Conservation (phyloP, 2,888 invertebrate species). For the Folsomia manolachei region DNA sequence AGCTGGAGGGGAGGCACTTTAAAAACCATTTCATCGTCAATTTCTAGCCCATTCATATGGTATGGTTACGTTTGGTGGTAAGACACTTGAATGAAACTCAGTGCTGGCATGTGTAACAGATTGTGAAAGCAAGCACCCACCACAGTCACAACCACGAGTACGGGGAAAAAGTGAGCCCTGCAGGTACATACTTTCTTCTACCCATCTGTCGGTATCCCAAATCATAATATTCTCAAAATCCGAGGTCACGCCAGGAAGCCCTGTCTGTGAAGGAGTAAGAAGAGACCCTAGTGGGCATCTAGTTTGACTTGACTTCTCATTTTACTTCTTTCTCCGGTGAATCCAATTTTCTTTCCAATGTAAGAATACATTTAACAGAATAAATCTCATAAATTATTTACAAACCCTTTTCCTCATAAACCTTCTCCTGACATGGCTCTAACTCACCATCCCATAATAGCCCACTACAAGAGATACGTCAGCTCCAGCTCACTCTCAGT, state of each 20-base stretch:
- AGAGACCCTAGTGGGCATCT: constrained; percentile 17
- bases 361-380: constrained; percentile 26
- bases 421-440: constrained; percentile 9
- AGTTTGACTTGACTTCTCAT: constrained; percentile 9
- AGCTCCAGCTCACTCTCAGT: neutral
- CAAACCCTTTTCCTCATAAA: constrained; percentile 22
- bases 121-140: neutral
- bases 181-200: neutral
- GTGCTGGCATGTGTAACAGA: neutral
- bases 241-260: constrained; percentile 13
- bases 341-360: constrained; percentile 25
- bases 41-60: neutral
- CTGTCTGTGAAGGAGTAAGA: neutral
- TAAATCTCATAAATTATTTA: constrained; percentile 37
- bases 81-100: neutral
- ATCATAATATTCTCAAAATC: constrained; percentile 9
- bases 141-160: too few relatives aligned
- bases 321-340: constrained; percentile 11
- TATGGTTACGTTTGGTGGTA: too few relatives aligned
- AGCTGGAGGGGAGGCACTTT: neutral
- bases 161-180: too few relatives aligned
- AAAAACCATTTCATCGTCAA: neutral
- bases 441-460: constrained; percentile 12
- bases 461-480: neutral
- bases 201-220: neutral